phyloP scores from a whole-genome alignment of 2,113 vertebrate genomes.

The Gymnobelideus leadbeateri region DNA sequence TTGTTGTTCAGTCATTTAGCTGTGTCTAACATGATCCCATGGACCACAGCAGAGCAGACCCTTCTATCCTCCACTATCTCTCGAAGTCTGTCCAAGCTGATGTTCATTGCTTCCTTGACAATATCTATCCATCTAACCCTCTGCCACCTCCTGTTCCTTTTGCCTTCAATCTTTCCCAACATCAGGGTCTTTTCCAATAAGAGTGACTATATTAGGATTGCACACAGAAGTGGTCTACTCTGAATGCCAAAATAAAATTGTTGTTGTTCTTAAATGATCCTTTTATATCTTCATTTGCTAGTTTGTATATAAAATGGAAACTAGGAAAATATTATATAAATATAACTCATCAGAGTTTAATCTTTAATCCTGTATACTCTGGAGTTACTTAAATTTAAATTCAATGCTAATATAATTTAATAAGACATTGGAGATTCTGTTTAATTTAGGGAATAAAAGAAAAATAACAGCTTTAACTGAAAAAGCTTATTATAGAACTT shows the following conservation, averaged over 20 bases:
- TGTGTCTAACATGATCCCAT: not conserved
- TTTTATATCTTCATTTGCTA: not conserved
- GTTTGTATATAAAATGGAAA: not conserved
- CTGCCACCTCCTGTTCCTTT: not conserved
- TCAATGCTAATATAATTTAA: not conserved
- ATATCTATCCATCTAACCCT: not conserved
- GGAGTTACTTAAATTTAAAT: not conserved
- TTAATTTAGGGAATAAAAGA: not conserved
- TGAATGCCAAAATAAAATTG: not conserved
- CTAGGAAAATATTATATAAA: not conserved
- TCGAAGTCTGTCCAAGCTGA: not conserved
- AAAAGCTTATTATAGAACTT: not conserved
- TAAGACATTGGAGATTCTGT: not conserved
- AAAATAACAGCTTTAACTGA: not conserved
- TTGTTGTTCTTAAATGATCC: not conserved
- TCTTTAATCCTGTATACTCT: not conserved
- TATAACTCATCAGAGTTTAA: not conserved
- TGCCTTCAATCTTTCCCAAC: not conserved
- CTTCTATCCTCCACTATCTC: not conserved
- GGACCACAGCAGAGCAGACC: not conserved
- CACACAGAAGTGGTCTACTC: not conserved
- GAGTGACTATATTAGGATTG: not conserved
- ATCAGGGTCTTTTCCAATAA: not conserved
- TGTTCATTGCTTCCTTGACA: not conserved
- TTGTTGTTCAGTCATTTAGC: not conserved